Conservation (phyloP, 30 jellyfish, hydroid and myxozoan species). For the Cassiopea xamachana region DNA sequence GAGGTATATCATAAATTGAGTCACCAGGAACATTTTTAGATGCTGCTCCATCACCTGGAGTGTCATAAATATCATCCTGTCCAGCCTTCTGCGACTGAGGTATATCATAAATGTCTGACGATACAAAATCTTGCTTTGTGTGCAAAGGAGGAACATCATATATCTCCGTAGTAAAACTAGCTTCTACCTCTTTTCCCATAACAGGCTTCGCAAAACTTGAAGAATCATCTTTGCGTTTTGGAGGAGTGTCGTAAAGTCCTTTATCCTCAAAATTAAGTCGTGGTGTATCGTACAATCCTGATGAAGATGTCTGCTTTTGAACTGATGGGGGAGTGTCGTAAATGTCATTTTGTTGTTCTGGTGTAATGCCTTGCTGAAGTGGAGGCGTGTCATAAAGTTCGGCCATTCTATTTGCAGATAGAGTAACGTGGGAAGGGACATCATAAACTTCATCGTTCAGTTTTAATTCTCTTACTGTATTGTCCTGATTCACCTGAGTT, state of each 20-base stretch:
- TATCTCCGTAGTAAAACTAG: neutral
- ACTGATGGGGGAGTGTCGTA: slow-evolving; percentile 68
- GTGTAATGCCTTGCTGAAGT: neutral
- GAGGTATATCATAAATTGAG: slow-evolving; percentile 36
- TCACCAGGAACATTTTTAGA: neutral
- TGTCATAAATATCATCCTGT: slow-evolving; percentile 17
- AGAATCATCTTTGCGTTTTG: slow-evolving; percentile 24
- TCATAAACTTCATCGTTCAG: slow-evolving; percentile 32
- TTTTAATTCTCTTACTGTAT: neutral
- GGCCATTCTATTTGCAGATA: neutral
- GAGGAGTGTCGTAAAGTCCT: slow-evolving; percentile 70
- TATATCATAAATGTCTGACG: slow-evolving; percentile 45
- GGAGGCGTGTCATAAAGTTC: slow-evolving; percentile 39
- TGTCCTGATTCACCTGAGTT: neutral
- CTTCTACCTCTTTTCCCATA: neutral
- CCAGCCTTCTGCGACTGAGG: slow-evolving; percentile 10
- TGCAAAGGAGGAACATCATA: slow-evolving; percentile 51
- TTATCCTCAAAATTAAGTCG: neutral
- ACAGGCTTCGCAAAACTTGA: neutral
- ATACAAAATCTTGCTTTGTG: neutral
- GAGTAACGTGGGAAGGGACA: slow-evolving; percentile 31
- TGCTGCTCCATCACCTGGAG: neutral
- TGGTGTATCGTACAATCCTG: slow-evolving; percentile 41
- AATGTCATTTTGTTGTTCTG: slow-evolving; percentile 11
- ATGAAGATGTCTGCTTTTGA: slow-evolving; percentile 20